phyloP scores from a whole-genome alignment of 2,113 vertebrate genomes.

The Oophaga pumilio region DNA sequence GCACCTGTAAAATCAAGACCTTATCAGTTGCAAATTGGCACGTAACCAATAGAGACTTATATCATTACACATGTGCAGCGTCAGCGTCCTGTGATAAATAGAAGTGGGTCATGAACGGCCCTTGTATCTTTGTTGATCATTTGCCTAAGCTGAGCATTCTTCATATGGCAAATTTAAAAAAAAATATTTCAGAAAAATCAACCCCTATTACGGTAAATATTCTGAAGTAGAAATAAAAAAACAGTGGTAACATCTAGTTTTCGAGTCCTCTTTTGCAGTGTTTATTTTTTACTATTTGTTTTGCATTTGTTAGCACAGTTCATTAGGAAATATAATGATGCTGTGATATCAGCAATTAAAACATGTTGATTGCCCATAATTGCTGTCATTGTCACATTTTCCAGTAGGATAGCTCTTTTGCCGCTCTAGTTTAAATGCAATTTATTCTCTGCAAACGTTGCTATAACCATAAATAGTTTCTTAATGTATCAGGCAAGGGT shows the following conservation, averaged over 20 bases:
- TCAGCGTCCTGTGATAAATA: too few relatives aligned
- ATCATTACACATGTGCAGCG: too few relatives aligned
- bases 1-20: too few relatives aligned
- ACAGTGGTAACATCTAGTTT: not conserved
- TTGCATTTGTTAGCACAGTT: not conserved
- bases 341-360: not conserved
- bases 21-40: too few relatives aligned
- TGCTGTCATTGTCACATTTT: not conserved
- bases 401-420: not conserved
- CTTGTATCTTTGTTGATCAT: too few relatives aligned
- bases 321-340: constrained; percentile 12
- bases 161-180: too few relatives aligned
- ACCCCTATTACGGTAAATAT: not conserved
- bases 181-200: too few relatives aligned
- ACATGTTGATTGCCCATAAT: not conserved
- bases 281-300: not conserved
- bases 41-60: too few relatives aligned
- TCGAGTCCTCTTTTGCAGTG: not conserved
- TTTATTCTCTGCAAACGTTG: not conserved
- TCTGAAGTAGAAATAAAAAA: too few relatives aligned
- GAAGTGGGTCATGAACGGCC: too few relatives aligned
- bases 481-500: not conserved
- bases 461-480: not conserved
- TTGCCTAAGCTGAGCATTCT: too few relatives aligned
- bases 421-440: not conserved